Percentiles rank a stretch among this genome's conserved stretches.
Evolutionary conservation across 2,888 invertebrate genomes (phyloP).

Genomic region (Bombylius discolor): DNA sequence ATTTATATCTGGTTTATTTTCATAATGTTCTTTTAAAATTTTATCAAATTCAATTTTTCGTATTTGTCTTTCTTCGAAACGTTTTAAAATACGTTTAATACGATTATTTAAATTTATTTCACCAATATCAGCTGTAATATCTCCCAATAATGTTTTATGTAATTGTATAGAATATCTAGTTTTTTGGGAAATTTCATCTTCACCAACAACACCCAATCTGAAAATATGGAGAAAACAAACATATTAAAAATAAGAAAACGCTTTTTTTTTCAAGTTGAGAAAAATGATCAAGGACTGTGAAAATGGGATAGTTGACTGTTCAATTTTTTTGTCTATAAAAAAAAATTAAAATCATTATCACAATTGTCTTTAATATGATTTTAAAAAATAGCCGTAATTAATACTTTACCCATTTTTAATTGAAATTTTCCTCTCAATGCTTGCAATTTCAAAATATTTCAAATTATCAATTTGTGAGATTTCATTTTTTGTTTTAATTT

Average conservation of each 20-base stretch:
- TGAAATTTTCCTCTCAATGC: slow-evolving; percentile 8
- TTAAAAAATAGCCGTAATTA: too few relatives aligned
- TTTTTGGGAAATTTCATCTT: neutral
- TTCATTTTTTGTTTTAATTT: neutral
- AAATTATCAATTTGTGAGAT: neutral
- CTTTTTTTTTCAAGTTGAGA: too few relatives aligned
- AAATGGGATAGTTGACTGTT: too few relatives aligned
- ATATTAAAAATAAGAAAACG: too few relatives aligned
- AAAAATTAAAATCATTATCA: too few relatives aligned
- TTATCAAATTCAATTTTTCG: neutral
- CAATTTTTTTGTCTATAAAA: too few relatives aligned
- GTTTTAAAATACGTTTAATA: neutral
- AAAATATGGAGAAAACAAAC: too few relatives aligned
- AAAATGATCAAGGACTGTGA: too few relatives aligned
- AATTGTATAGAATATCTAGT: neutral
- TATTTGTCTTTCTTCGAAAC: neutral
- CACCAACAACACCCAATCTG: neutral
- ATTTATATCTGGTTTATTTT: slow-evolving; percentile 38
- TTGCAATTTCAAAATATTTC: slow-evolving; percentile 2
- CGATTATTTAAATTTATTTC: neutral
- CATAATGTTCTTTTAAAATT: neutral
- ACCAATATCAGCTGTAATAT: neutral
- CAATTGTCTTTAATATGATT: too few relatives aligned
- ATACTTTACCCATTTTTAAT: slow-evolving; percentile 6
- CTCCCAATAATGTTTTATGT: neutral